Evolutionary conservation across 2,797 vertebrate species (phyloP).

Genomic region (Urosaurus nigricauda): DNA sequence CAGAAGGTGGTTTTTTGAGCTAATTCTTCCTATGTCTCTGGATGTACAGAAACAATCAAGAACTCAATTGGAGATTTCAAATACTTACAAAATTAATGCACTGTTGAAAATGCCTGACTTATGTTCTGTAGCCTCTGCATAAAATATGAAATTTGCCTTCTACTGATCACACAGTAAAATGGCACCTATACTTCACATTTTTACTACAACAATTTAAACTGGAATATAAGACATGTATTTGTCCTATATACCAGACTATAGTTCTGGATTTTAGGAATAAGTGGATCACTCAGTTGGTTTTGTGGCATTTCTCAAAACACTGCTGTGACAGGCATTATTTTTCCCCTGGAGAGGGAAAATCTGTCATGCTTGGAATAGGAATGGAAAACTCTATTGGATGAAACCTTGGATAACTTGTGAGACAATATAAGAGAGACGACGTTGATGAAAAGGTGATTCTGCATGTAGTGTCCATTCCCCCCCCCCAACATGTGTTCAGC

Average conservation of each 20-base stretch:
- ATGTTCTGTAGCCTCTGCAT: not conserved
- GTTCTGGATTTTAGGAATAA: not conserved
- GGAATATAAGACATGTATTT: not conserved
- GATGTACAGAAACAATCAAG: not conserved
- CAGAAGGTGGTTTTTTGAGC: not conserved
- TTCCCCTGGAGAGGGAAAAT: not conserved
- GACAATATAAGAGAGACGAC: not conserved
- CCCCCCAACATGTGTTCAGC: not conserved
- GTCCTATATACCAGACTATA: not conserved
- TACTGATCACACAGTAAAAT: not conserved
- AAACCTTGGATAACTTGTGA: not conserved
- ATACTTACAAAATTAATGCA: not conserved
- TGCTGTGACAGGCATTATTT: not conserved
- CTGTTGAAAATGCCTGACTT: no score
- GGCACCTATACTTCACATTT: not conserved
- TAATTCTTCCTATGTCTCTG: not conserved
- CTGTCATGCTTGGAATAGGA: not conserved
- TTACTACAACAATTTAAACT: not conserved
- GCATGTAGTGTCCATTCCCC: not conserved
- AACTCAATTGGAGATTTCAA: not conserved
- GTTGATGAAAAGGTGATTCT: not conserved
- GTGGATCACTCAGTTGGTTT: not conserved
- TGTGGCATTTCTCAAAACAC: not conserved
- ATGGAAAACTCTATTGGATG: not conserved
- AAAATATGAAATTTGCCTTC: not conserved